Evolutionary conservation across 2,888 invertebrate genomes (phyloP).

Genomic region (Ormyrus thymus): DNA sequence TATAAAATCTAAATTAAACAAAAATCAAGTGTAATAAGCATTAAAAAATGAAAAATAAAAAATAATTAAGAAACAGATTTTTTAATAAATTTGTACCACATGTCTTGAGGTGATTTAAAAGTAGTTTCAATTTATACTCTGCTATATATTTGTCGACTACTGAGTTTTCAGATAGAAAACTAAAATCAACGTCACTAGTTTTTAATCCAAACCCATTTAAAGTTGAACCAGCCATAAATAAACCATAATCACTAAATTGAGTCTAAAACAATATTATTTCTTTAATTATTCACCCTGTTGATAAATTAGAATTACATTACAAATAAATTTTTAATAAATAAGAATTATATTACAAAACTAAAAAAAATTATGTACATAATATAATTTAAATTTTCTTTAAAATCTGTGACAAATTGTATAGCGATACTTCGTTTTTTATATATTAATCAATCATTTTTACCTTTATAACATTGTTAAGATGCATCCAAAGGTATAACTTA

Average conservation of each 20-base stretch:
- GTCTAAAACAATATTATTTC: not conserved
- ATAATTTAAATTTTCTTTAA: not conserved
- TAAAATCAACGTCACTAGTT: slow-evolving; percentile 16
- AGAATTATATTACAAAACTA: not conserved
- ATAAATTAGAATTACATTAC: not conserved
- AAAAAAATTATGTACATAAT: slow-evolving; percentile 10
- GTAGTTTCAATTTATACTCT: not conserved
- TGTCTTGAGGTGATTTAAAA: not conserved
- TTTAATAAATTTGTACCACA: not conserved
- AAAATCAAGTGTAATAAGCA: not conserved
- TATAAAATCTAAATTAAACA: not conserved
- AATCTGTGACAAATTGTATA: not conserved
- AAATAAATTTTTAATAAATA: no score
- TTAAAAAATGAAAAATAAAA: not conserved
- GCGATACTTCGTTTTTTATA: not conserved
- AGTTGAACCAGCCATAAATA: slow-evolving; percentile 27
- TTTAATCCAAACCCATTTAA: slow-evolving; percentile 32
- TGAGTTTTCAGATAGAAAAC: not conserved
- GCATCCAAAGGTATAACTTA: slow-evolving; percentile 10
- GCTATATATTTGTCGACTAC: not conserved
- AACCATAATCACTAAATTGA: not conserved
- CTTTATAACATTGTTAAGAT: not conserved
- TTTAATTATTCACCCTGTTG: not conserved
- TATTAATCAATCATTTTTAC: slow-evolving; percentile 6
- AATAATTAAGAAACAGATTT: not conserved